phyloP scores from a whole-genome alignment of 2,797 vertebrate genomes.

The Buphagus erythrorhynchus region DNA sequence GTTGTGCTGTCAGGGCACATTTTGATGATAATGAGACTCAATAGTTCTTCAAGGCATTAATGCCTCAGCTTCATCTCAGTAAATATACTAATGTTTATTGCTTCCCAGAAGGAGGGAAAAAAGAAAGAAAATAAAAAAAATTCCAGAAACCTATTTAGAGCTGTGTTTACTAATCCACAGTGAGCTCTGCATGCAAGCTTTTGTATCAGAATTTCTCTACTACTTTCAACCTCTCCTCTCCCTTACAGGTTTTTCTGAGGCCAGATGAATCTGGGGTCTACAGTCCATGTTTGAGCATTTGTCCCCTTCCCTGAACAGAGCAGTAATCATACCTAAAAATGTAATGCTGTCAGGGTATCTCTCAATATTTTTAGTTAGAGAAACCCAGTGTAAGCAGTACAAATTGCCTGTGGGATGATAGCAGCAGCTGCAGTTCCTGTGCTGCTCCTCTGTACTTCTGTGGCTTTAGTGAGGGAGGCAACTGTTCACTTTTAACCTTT shows the following conservation, averaged over 20 bases:
- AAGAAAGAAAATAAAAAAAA: background rate
- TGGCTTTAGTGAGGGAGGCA: background rate
- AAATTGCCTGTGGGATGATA: background rate
- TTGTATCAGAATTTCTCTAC: background rate
- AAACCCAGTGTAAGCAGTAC: background rate
- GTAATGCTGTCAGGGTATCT: background rate
- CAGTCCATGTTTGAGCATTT: background rate
- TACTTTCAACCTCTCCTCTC: background rate
- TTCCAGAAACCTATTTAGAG: background rate
- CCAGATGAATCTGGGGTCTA: background rate
- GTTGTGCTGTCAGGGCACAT: background rate
- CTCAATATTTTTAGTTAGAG: background rate
- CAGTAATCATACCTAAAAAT: background rate
- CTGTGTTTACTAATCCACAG: background rate
- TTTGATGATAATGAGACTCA: conserved; percentile 4
- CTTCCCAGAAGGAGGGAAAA: background rate
- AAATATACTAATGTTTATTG: background rate
- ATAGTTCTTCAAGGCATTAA: conserved; percentile 17
- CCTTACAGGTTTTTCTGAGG: background rate
- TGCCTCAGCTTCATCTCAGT: background rate
- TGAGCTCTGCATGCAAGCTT: background rate
- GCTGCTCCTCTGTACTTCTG: background rate
- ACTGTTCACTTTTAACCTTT: background rate
- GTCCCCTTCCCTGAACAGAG: background rate
- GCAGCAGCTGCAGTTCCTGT: background rate